These are phyloP conservation scores for Anguilla rostrata DNA, from an alignment of 2,113 vertebrate genomes.

Conservation along the genomic window DNA sequence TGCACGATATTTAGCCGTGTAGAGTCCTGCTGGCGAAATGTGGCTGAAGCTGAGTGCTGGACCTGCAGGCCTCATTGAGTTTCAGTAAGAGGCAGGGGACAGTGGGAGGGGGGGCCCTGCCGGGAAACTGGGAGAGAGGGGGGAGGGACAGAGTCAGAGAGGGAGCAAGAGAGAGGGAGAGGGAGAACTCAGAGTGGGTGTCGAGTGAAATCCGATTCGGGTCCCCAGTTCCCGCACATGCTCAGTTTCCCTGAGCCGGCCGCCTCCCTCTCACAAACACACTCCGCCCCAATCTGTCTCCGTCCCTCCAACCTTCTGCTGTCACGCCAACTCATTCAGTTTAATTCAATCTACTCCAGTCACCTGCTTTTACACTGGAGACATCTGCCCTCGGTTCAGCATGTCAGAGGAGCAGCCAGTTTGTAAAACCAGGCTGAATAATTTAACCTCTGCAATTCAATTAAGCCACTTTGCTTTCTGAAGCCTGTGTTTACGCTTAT, in stretches of 20 bases:
- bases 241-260: neutral
- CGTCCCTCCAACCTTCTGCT: conserved; percentile 21
- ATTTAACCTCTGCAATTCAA: neutral
- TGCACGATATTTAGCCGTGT: neutral
- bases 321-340: neutral
- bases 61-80: neutral
- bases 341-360: neutral
- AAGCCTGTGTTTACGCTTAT: neutral
- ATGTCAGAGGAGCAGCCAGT: neutral
- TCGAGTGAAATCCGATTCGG: neutral
- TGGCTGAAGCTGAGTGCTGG: neutral
- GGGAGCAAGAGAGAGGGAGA: neutral
- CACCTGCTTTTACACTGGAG: neutral
- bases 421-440: neutral
- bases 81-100: neutral
- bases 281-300: conserved; percentile 22
- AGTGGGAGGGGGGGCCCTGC: neutral
- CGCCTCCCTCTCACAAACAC: conserved; percentile 14
- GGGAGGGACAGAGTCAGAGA: neutral
- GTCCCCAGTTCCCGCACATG: neutral
- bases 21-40: neutral
- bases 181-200: neutral
- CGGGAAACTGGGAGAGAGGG: neutral
- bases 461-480: neutral
- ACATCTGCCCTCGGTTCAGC: neutral